phyloP scores from a whole-genome alignment of 2,113 vertebrate species.

The Sclerurus mexicanus region DNA sequence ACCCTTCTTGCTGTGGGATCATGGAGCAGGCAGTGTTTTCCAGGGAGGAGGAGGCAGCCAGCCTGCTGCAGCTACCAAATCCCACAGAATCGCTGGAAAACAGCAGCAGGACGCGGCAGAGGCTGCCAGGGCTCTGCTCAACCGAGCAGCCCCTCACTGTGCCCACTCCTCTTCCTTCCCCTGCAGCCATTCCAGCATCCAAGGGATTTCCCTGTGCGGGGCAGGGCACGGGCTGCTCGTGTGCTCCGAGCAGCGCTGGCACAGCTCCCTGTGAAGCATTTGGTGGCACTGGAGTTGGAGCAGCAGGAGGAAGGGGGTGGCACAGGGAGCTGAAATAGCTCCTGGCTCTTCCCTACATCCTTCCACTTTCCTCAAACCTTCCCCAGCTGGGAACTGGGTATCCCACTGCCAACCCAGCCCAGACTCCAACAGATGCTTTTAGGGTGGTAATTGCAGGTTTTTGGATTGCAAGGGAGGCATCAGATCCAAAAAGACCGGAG shows the following conservation, averaged over 20 bases:
- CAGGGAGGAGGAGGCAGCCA: not conserved
- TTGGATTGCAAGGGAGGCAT: not conserved
- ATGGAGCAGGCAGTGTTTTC: not conserved
- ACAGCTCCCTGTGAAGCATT: not conserved
- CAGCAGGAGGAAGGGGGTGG: constrained; percentile 10
- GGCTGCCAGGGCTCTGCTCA: not conserved
- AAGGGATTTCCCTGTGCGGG: not conserved
- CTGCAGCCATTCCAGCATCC: not conserved
- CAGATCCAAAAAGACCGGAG: not conserved
- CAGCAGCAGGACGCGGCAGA: not conserved
- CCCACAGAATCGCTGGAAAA: not conserved
- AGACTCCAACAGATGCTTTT: not conserved
- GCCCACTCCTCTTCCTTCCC: not conserved
- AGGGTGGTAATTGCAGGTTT: not conserved
- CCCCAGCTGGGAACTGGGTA: not conserved
- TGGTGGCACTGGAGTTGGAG: not conserved
- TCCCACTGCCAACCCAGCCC: not conserved
- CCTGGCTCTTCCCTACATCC: not conserved
- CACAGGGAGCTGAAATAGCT: constrained; percentile 23
- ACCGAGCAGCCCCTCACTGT: not conserved
- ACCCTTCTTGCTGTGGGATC: not conserved
- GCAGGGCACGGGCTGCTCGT: not conserved
- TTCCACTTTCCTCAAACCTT: not conserved
- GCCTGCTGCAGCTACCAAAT: not conserved
- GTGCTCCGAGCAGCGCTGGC: not conserved